Conservation (phyloP, 2,113 vertebrate species). For the Hyperoodon ampullatus region DNA sequence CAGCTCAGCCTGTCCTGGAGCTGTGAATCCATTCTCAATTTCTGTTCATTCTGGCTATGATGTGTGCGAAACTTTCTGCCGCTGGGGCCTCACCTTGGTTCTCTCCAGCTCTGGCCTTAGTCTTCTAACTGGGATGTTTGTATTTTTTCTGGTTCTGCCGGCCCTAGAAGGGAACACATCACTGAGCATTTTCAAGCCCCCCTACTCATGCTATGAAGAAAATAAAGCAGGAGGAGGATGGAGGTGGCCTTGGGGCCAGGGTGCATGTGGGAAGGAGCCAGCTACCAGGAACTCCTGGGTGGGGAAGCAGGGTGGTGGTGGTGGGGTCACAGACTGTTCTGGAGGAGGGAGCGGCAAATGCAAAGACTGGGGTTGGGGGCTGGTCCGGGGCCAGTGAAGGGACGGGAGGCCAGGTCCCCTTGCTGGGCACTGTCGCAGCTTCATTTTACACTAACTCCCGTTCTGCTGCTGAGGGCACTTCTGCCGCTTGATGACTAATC, state of each 20-base stretch:
- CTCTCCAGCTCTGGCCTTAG: neutral
- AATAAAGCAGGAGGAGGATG: rapidly evolving
- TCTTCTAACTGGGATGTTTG: neutral
- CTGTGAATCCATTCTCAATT: no score
- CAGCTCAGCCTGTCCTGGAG: no score
- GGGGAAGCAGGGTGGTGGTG: no score
- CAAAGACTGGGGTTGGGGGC: neutral
- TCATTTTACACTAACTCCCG: neutral
- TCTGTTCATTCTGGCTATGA: neutral
- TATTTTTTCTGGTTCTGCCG: neutral
- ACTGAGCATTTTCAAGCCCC: neutral
- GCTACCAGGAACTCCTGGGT: neutral
- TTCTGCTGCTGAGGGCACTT: neutral
- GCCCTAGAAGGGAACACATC: neutral
- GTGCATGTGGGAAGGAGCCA: neutral
- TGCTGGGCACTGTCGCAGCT: no score
- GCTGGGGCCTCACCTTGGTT: neutral
- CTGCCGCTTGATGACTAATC: no score
- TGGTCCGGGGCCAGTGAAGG: no score
- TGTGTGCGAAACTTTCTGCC: neutral
- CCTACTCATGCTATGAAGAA: no score
- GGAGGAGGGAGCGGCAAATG: neutral
- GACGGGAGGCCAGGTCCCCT: neutral
- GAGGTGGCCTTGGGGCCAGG: neutral
- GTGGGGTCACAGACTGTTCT: neutral